Conservation (phyloP, 92 coral and sea anemone genomes). For the Epizoanthus illoricatus region DNA sequence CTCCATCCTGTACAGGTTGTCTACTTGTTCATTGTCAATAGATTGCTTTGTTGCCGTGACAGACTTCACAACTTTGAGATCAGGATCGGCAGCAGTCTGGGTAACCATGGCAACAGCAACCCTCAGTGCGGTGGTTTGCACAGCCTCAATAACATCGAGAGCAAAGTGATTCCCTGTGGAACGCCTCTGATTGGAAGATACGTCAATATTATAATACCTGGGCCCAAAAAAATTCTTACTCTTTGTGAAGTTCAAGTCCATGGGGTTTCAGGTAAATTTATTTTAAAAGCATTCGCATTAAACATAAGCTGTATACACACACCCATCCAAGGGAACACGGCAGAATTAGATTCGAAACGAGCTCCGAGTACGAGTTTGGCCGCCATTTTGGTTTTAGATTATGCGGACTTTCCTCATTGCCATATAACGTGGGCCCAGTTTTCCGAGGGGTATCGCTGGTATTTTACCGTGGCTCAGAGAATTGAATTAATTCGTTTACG, state of each 20-base stretch:
- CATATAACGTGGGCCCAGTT: too few relatives aligned
- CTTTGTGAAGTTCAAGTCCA: slow-evolving; percentile 45
- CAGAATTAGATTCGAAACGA: too few relatives aligned
- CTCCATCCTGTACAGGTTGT: not conserved
- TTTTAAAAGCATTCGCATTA: too few relatives aligned
- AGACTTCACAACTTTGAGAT: slow-evolving; percentile 39
- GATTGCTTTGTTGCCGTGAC: slow-evolving; percentile 28
- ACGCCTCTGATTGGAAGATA: slow-evolving; percentile 45
- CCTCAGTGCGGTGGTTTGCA: slow-evolving; percentile 40
- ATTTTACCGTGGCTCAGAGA: too few relatives aligned
- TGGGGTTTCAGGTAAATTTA: not conserved
- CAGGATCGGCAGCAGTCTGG: slow-evolving; percentile 29
- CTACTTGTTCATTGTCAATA: slow-evolving; percentile 32
- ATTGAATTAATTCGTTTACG: too few relatives aligned
- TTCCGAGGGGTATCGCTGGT: too few relatives aligned
- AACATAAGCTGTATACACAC: too few relatives aligned
- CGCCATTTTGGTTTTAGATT: too few relatives aligned
- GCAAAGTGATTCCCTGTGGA: slow-evolving; percentile 21
- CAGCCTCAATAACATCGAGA: not conserved
- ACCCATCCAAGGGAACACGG: too few relatives aligned
- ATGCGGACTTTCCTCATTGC: too few relatives aligned
- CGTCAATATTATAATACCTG: slow-evolving; percentile 42
- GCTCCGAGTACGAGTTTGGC: too few relatives aligned
- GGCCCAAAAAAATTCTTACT: slow-evolving; percentile 3
- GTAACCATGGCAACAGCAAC: slow-evolving; percentile 39